Evolutionary conservation across 30 jellyfish, hydroid and myxozoan species (phyloP).

Genomic region (Chrysaora quinquecirrha): DNA sequence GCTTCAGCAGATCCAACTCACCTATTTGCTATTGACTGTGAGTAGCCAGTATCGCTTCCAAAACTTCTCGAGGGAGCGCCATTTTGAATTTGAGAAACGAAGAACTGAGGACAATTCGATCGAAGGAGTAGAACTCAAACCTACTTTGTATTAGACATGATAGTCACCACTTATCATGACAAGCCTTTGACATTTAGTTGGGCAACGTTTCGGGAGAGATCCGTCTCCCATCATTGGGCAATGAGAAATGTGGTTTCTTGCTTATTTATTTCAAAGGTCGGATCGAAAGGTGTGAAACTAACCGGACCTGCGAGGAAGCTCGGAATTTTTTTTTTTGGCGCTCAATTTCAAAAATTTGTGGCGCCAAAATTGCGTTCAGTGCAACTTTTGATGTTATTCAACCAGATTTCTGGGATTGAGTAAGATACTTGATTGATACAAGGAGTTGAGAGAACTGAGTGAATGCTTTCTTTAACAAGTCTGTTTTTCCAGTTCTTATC

Average conservation of each 20-base stretch:
- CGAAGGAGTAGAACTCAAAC: too few relatives aligned
- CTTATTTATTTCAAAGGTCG: not conserved
- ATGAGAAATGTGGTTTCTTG: not conserved
- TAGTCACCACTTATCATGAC: not conserved
- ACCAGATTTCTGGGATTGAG: not conserved
- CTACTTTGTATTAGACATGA: not conserved
- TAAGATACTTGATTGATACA: not conserved
- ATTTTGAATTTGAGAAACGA: too few relatives aligned
- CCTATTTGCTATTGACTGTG: too few relatives aligned
- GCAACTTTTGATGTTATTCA: not conserved
- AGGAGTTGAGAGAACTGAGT: not conserved
- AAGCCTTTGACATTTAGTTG: not conserved
- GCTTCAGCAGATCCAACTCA: too few relatives aligned
- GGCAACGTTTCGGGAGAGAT: not conserved
- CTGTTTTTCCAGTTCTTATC: not conserved
- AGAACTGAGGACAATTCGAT: too few relatives aligned
- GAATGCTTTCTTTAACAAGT: not conserved
- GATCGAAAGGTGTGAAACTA: not conserved
- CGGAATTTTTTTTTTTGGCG: not conserved
- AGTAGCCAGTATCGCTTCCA: too few relatives aligned
- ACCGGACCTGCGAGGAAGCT: not conserved
- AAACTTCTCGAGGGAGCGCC: too few relatives aligned
- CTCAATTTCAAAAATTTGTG: not conserved
- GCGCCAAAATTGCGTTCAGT: not conserved
- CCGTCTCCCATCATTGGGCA: constrained; percentile 2